Evolutionary conservation across 2,888 invertebrate species (phyloP).

Genomic region (Venusia cambrica): DNA sequence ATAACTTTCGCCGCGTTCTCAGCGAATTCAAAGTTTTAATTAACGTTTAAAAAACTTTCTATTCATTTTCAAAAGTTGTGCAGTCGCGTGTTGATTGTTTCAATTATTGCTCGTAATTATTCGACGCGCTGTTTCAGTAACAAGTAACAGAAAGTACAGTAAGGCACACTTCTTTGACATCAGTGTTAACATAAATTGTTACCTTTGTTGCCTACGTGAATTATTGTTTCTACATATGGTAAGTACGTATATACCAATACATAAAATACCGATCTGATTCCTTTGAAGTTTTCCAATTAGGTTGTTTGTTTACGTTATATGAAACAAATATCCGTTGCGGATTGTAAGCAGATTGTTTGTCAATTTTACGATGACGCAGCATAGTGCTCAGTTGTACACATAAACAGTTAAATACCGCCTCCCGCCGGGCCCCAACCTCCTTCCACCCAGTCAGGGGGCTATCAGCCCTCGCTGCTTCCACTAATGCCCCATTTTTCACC

Average conservation of each 20-base stretch:
- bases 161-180: neutral
- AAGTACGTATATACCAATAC: too few species aligned
- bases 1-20: constrained; percentile 45
- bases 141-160: too few species aligned
- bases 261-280: too few species aligned
- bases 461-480: constrained; percentile 34
- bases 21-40: constrained; percentile 61
- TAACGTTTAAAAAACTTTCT: constrained; percentile 64
- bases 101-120: constrained; percentile 40
- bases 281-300: too few species aligned
- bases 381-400: constrained; percentile 60
- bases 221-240: too few species aligned
- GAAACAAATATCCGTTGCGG: constrained; percentile 13
- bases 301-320: neutral
- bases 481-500: constrained; percentile 63
- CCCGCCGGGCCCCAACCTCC: constrained; percentile 33
- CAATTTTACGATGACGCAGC: constrained; percentile 68
- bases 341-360: constrained; percentile 60
- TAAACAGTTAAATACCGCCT: constrained; percentile 60
- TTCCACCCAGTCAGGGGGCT: constrained; percentile 21
- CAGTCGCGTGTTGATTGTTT: constrained; percentile 46
- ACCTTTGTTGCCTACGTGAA: too few species aligned
- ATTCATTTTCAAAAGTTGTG: constrained; percentile 50
- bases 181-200: neutral
- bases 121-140: too few species aligned